A percentile compares a stretch with the other conserved stretches of the same genome.
These are phyloP conservation scores for Notodromas monacha DNA, from an alignment of 2,888 invertebrate species.

Conservation along the genomic window DNA sequence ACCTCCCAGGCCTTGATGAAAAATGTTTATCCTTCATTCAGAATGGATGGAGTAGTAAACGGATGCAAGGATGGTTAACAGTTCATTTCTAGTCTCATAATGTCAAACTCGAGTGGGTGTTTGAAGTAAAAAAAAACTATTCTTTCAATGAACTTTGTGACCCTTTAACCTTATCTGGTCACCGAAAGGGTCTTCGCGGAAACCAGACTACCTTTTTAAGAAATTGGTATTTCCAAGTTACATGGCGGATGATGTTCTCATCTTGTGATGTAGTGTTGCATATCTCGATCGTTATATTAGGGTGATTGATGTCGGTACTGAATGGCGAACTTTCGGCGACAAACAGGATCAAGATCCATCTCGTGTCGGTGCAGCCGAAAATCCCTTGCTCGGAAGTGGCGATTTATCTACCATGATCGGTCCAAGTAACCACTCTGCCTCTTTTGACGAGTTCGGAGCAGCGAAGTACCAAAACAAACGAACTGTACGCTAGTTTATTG, in stretches of 20 bases:
- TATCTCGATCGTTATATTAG: conserved; percentile 20
- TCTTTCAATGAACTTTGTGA: conserved; percentile 2
- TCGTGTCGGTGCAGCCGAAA: conserved; percentile 98
- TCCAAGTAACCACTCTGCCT: conserved; percentile 33
- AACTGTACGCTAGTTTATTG: conserved; percentile 18
- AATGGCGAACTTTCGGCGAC: conserved; percentile 98
- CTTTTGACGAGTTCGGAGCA: conserved; percentile 50
- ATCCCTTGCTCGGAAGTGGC: conserved; percentile 70
- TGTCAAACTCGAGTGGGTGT: no score
- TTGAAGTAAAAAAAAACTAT: not conserved
- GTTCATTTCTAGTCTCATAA: no score
- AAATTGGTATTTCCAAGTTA: not conserved
- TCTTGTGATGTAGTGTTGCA: not conserved
- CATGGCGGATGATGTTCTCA: not conserved
- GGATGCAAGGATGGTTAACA: no score
- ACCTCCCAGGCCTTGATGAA: no score
- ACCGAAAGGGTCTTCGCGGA: no score
- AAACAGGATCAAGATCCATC: conserved; percentile 86
- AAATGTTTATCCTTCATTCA: no score
- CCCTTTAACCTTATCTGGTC: no score
- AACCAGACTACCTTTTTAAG: no score
- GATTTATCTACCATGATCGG: conserved; percentile 90
- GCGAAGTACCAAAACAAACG: conserved; percentile 29
- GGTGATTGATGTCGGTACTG: conserved; percentile 97
- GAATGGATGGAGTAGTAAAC: no score